phyloP scores from a whole-genome alignment of 2,888 invertebrate genomes.

The Drosophila niveifrons region DNA sequence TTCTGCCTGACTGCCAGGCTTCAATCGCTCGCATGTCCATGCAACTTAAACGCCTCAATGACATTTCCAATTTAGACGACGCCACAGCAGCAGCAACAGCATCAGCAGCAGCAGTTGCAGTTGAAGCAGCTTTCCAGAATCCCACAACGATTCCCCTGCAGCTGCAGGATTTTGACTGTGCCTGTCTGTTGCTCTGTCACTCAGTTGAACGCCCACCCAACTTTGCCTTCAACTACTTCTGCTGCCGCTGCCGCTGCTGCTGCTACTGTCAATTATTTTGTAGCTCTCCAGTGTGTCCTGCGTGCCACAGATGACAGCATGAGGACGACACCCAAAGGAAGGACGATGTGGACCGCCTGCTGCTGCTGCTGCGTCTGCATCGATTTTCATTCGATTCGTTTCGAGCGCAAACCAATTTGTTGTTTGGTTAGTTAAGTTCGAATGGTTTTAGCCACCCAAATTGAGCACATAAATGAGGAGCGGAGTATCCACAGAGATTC shows the following conservation, averaged over 20 bases:
- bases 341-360: background rate
- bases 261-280: slow-evolving; percentile 73
- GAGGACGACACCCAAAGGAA: background rate
- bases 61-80: slow-evolving; percentile 78
- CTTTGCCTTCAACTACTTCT: slow-evolving; percentile 34
- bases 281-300: slow-evolving; percentile 47
- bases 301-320: slow-evolving; percentile 51
- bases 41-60: slow-evolving; percentile 79
- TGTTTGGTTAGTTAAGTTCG: slow-evolving; percentile 62
- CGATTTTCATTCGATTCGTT: slow-evolving; percentile 60
- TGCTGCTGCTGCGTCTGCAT: slow-evolving; percentile 38
- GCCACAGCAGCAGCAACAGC: slow-evolving; percentile 33
- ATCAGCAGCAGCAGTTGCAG: slow-evolving; percentile 13
- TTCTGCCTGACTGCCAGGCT: slow-evolving; percentile 29
- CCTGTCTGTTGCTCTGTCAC: slow-evolving; percentile 67
- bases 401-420: slow-evolving; percentile 67
- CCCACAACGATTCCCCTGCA: slow-evolving; percentile 15
- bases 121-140: slow-evolving; percentile 19
- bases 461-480: slow-evolving; percentile 66
- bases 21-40: slow-evolving; percentile 51
- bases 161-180: slow-evolving; percentile 63
- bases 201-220: slow-evolving; percentile 62
- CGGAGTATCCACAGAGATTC: slow-evolving; percentile 18
- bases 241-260: slow-evolving; percentile 15
- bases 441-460: slow-evolving; percentile 52